Conservation (phyloP, 2,113 vertebrate genomes). For the Ariopsis seemanni region DNA sequence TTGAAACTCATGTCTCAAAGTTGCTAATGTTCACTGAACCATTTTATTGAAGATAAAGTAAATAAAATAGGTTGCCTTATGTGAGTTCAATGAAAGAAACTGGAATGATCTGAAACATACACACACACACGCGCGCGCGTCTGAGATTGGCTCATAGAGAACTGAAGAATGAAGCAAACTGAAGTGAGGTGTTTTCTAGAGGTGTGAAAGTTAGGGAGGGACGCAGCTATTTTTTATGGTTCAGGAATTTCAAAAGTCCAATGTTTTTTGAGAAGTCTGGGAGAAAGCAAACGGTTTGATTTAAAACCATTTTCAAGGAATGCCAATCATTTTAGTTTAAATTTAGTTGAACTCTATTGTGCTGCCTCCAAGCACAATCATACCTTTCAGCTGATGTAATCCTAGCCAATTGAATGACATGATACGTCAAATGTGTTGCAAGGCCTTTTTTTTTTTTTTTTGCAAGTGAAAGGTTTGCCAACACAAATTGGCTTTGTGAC, state of each 20-base stretch:
- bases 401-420: constrained; percentile 16
- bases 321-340: constrained; percentile 30
- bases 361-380: constrained; percentile 16
- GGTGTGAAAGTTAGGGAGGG: constrained; percentile 48
- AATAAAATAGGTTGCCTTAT: constrained; percentile 91
- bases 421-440: not conserved
- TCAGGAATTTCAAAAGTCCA: constrained; percentile 71
- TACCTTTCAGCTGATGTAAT: constrained; percentile 34
- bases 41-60: constrained; percentile 98
- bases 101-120: constrained; percentile 81
- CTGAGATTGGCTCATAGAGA: constrained; percentile 51
- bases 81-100: constrained; percentile 87
- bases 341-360: constrained; percentile 29
- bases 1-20: constrained; percentile 89
- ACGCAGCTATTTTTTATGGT: constrained; percentile 63
- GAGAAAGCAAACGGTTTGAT: constrained; percentile 63
- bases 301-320: constrained; percentile 54
- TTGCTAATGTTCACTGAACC: constrained; percentile 92
- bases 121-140: constrained; percentile 20
- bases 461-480: not conserved
- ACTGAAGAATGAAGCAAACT: constrained; percentile 41
- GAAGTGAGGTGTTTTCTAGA: constrained; percentile 59
- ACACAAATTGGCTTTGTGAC: not conserved
- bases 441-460: not conserved
- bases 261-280: constrained; percentile 72